phyloP scores from a whole-genome alignment of 1,140 invertebrate species.

The Calliopsis andreniformis region DNA sequence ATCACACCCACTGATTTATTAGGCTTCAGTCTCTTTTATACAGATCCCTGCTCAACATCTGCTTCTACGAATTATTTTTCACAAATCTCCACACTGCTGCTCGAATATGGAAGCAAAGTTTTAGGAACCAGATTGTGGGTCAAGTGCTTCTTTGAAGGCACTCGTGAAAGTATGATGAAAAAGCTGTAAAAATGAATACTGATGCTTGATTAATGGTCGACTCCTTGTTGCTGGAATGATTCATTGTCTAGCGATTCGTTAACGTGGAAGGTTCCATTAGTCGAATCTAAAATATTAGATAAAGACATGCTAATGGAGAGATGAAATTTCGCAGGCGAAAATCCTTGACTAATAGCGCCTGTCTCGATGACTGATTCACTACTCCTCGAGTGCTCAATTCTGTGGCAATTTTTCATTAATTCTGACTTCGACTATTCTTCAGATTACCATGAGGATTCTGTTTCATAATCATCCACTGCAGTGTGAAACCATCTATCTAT shows the following conservation, averaged over 20 bases:
- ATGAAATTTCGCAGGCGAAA: too few species aligned
- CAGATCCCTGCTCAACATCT: not conserved
- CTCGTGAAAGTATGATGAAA: too few species aligned
- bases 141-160: too few species aligned
- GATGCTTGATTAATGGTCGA: too few species aligned
- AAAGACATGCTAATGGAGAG: not conserved
- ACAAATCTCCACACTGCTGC: not conserved
- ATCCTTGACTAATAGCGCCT: not conserved
- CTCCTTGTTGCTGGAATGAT: not conserved
- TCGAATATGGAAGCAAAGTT: not conserved
- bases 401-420: too few species aligned
- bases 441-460: too few species aligned
- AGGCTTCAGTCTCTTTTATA: not conserved
- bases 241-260: not conserved
- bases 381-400: too few species aligned
- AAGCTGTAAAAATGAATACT: too few species aligned
- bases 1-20: constrained; percentile 21
- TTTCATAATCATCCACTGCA: too few species aligned
- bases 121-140: too few species aligned
- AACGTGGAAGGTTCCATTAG: not conserved
- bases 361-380: not conserved
- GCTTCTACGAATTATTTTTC: not conserved
- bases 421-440: too few species aligned
- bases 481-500: too few species aligned
- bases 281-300: not conserved